Evolutionary conservation across 2,888 invertebrate species (phyloP).

Genomic region (Melieria omissa): DNA sequence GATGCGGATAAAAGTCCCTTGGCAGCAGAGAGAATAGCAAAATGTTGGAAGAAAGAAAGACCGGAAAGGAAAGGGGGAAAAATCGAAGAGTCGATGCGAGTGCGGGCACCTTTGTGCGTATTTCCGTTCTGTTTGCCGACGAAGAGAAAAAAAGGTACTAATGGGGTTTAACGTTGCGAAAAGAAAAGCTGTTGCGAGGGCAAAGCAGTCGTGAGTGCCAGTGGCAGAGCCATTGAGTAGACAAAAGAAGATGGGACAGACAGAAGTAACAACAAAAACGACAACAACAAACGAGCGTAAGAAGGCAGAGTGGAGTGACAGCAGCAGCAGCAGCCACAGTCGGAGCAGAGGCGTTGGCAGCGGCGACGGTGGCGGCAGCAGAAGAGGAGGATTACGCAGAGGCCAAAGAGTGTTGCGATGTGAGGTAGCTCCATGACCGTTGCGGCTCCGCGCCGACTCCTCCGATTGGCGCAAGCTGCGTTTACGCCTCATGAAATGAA

Average conservation of each 20-base stretch:
- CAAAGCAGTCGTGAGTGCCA: neutral
- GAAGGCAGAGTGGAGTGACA: too few species aligned
- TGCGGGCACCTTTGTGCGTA: slow-evolving; percentile 19
- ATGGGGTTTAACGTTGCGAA: neutral
- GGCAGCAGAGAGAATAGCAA: too few species aligned
- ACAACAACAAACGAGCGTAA: neutral
- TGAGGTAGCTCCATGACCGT: neutral
- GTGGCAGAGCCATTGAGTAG: neutral
- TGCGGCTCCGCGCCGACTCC: too few species aligned
- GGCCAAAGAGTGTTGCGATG: neutral
- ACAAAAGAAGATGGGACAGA: slow-evolving; percentile 1
- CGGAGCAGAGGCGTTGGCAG: too few species aligned
- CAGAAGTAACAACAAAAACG: neutral
- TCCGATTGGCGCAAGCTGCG: too few species aligned
- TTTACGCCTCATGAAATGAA: too few species aligned
- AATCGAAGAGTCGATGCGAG: too few species aligned
- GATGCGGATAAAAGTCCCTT: too few species aligned
- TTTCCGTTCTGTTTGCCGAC: slow-evolving; percentile 10
- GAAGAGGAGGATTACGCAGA: neutral
- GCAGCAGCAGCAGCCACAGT: too few species aligned
- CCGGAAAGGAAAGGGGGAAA: too few species aligned
- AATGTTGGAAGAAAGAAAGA: too few species aligned
- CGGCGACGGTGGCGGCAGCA: neutral
- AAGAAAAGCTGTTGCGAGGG: neutral
- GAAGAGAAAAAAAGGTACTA: slow-evolving; percentile 14